These are phyloP conservation scores for Rutilus rutilus DNA, from an alignment of 2,113 vertebrate species.

Conservation along the genomic window DNA sequence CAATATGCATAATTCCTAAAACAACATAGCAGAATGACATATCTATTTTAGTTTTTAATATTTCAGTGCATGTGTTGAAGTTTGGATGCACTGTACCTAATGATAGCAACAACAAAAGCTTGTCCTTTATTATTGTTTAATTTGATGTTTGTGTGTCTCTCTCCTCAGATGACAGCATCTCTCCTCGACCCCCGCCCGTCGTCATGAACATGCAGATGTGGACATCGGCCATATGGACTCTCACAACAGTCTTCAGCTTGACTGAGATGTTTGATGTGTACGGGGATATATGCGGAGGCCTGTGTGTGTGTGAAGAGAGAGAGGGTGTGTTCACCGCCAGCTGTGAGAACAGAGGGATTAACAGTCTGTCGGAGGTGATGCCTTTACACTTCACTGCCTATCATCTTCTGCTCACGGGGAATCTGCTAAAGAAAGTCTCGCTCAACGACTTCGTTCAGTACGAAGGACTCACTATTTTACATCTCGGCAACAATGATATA, in stretches of 20 bases:
- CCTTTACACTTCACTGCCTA: conserved; percentile 87
- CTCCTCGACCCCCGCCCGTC: conserved; percentile 84
- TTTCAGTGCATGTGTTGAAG: too few relatives aligned
- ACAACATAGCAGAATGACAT: not conserved
- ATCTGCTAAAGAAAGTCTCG: conserved; percentile 88
- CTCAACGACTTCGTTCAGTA: conserved; percentile 91
- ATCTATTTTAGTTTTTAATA: not conserved
- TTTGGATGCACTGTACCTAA: too few relatives aligned
- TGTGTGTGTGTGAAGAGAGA: conserved; percentile 94
- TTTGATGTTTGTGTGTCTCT: conserved; percentile 34
- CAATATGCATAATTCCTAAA: not conserved
- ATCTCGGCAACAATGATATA: conserved; percentile 94
- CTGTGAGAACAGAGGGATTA: conserved; percentile 94
- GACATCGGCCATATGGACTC: conserved; percentile 85
- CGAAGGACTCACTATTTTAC: conserved; percentile 90
- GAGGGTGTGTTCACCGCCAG: conserved; percentile 91
- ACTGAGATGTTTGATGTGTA: conserved; percentile 88
- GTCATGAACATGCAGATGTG: conserved; percentile 95
- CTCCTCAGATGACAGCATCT: conserved; percentile 74
- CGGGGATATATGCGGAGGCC: conserved; percentile 91
- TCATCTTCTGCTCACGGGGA: conserved; percentile 92
- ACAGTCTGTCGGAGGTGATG: conserved; percentile 88
- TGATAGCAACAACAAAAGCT: too few relatives aligned
- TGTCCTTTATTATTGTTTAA: too few relatives aligned
- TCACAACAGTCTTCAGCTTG: conserved; percentile 84